Percentiles rank a stretch among this genome's conserved stretches.
Conservation (phyloP, 2,888 invertebrate species). For the Limnephilus rhombicus region DNA sequence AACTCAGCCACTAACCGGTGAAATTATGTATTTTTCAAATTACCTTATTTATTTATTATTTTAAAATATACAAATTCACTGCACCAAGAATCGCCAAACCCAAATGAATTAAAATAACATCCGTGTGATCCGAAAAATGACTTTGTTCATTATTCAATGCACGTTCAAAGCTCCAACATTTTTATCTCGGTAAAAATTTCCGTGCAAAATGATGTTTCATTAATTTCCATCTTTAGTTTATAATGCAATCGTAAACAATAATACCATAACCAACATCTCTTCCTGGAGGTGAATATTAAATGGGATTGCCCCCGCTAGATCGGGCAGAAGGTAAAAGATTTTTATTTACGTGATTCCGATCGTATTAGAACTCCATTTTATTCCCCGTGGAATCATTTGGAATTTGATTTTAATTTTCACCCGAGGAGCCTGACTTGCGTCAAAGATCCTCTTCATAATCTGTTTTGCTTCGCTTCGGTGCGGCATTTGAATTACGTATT, state of each 20-base stretch:
- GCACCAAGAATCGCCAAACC: too few relatives aligned
- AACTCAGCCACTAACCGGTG: too few relatives aligned
- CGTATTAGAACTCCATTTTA: constrained; percentile 16
- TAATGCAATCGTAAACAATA: not conserved
- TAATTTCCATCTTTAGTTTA: not conserved
- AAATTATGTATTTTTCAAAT: too few relatives aligned
- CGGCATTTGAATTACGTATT: not conserved
- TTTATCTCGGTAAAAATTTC: not conserved
- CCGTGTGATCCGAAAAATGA: not conserved
- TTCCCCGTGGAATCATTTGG: not conserved
- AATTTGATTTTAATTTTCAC: not conserved
- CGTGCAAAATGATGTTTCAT: not conserved
- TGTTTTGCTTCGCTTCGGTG: not conserved
- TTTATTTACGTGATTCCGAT: not conserved
- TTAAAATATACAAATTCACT: too few relatives aligned
- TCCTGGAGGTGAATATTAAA: not conserved
- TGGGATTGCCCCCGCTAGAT: not conserved
- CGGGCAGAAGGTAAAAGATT: not conserved
- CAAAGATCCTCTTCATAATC: not conserved
- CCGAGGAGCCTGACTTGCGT: not conserved
- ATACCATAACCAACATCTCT: not conserved
- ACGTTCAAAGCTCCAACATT: not conserved
- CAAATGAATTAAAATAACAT: too few relatives aligned
- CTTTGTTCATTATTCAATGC: not conserved
- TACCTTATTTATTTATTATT: too few relatives aligned